phyloP scores from a whole-genome alignment of 2,797 vertebrate species.

The Halcyon chelicuti region DNA sequence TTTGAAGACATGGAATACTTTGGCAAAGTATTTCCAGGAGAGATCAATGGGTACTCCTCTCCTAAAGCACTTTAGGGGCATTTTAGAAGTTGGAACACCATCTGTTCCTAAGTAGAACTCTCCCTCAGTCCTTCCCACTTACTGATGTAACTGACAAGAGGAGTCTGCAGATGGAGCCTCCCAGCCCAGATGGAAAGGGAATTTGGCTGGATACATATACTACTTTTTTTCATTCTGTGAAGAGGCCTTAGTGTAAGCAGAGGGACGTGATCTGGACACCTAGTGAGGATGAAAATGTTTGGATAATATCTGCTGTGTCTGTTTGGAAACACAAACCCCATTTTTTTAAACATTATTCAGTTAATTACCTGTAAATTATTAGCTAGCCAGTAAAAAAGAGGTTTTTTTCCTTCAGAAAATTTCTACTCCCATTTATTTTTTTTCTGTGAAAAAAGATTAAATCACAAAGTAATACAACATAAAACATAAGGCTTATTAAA shows the following conservation, averaged over 20 bases:
- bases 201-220: background rate
- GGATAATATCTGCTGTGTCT: background rate
- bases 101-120: constrained; percentile 40
- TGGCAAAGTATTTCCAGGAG: background rate
- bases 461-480: background rate
- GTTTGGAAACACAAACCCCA: background rate
- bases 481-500: background rate
- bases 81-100: constrained; percentile 34
- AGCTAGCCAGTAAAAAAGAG: background rate
- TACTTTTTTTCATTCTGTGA: background rate
- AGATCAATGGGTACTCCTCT: background rate
- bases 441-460: background rate
- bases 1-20: background rate
- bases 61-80: constrained; percentile 2
- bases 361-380: background rate
- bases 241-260: background rate
- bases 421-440: background rate
- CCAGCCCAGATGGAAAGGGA: constrained; percentile 52
- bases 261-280: background rate
- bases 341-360: background rate
- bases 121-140: constrained; percentile 10
- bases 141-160: background rate
- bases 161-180: constrained; percentile 56
- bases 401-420: background rate
- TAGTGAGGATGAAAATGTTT: background rate